Conservation (phyloP, 1,140 invertebrate genomes). For the Drosophila rhopaloa region DNA sequence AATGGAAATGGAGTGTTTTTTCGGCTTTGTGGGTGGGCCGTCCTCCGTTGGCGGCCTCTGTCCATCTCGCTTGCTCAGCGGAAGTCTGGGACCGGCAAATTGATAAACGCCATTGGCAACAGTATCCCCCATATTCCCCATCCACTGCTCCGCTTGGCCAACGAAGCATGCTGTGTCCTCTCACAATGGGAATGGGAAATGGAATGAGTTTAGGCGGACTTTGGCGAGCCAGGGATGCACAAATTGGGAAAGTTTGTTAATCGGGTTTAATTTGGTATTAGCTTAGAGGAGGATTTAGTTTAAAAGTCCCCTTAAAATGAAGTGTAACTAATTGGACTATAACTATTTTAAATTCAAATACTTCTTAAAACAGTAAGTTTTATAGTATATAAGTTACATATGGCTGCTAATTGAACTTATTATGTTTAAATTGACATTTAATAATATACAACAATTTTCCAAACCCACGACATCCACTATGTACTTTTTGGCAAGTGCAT, state of each 20-base stretch:
- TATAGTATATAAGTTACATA: no score
- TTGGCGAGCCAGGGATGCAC: conserved; percentile 26
- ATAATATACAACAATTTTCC: no score
- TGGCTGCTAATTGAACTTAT: no score
- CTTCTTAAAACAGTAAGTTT: no score
- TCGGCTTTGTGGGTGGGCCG: conserved; percentile 66
- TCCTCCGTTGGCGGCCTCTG: conserved; percentile 21
- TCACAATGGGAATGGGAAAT: conserved; percentile 23
- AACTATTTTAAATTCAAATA: no score
- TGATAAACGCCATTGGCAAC: conserved; percentile 80
- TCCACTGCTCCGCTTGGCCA: conserved; percentile 8
- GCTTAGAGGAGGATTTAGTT: no score
- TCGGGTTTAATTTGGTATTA: not conserved
- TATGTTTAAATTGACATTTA: no score
- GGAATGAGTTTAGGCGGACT: conserved; percentile 2
- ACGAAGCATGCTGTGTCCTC: conserved; percentile 39
- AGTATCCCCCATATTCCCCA: conserved; percentile 22
- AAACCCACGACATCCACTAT: no score
- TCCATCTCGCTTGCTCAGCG: conserved; percentile 24
- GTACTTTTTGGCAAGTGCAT: no score
- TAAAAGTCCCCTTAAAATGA: no score
- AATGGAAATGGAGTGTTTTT: conserved; percentile 23
- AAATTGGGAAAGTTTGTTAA: not conserved
- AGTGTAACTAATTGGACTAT: no score
- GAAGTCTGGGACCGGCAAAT: conserved; percentile 61